Evolutionary conservation across 2,113 vertebrate species (phyloP).

Genomic region (Xenopus borealis): DNA sequence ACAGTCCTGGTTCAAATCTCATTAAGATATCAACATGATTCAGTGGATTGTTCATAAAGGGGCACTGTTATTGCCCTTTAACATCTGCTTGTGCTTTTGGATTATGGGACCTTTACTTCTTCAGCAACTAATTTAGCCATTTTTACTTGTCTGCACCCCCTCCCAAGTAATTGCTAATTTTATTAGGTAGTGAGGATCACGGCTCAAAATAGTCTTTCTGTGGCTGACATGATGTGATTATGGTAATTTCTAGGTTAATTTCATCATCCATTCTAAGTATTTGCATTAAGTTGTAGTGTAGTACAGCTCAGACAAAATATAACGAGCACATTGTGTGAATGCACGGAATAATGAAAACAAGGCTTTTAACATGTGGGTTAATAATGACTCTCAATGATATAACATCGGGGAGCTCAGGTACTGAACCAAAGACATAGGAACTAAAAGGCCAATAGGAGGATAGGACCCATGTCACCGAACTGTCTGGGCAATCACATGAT

Average conservation of each 20-base stretch:
- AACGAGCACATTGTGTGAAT: background rate
- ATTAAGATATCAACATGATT: conserved; percentile 43
- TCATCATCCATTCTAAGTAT: conserved; percentile 6
- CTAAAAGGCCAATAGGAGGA: conserved; percentile 6
- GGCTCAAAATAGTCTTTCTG: conserved; percentile 1
- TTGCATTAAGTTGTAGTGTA: background rate
- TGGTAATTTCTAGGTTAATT: conserved; percentile 1
- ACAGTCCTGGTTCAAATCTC: conserved; percentile 28
- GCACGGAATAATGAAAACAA: background rate
- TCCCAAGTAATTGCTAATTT: background rate
- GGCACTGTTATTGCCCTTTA: conserved; percentile 43
- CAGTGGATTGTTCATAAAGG: conserved; percentile 26
- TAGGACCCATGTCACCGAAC: conserved; percentile 22
- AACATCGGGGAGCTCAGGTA: background rate
- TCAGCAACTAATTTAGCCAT: conserved; percentile 15
- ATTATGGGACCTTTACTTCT: conserved; percentile 33
- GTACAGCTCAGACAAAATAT: background rate
- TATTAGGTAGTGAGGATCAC: background rate
- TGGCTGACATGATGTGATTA: background rate
- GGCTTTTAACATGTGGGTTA: background rate
- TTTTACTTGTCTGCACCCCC: conserved; percentile 6
- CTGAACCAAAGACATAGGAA: conserved; percentile 1
- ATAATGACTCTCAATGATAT: background rate
- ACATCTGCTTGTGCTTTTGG: conserved; percentile 35
- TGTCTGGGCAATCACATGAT: conserved; percentile 29